Evolutionary conservation across 2,888 invertebrate species (phyloP).

Genomic region (Xanthia icteritia): DNA sequence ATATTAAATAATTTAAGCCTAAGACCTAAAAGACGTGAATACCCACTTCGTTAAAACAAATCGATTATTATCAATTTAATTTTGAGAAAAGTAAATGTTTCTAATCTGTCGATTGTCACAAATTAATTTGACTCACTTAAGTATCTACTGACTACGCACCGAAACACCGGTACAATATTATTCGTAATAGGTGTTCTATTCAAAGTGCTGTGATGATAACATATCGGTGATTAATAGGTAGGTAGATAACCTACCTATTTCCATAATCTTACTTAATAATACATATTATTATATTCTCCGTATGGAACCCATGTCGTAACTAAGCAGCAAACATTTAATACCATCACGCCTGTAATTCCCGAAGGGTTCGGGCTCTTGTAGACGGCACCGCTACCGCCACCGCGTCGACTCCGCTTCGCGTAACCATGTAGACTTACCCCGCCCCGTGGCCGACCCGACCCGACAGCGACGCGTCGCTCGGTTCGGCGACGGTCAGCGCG

Average conservation of each 20-base stretch:
- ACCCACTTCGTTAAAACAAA: background rate
- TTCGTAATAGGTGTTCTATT: background rate
- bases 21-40: background rate
- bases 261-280: too few relatives aligned
- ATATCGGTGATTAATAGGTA: background rate
- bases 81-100: background rate
- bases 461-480: too few relatives aligned
- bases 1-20: background rate
- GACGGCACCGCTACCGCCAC: too few relatives aligned
- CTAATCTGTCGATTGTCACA: slow-evolving; percentile 1
- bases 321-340: too few relatives aligned
- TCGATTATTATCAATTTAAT: background rate
- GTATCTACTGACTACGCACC: background rate
- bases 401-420: too few relatives aligned
- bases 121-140: background rate
- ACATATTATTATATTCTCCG: too few relatives aligned
- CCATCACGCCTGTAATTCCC: too few relatives aligned
- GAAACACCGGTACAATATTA: background rate
- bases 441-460: too few relatives aligned
- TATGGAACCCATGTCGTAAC: too few relatives aligned
- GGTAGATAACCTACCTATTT: background rate
- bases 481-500: too few relatives aligned
- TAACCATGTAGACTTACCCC: too few relatives aligned
- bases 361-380: too few relatives aligned
- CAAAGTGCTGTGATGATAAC: background rate